Conservation (phyloP, 2,797 vertebrate species). For the Syngnathus acus region DNA sequence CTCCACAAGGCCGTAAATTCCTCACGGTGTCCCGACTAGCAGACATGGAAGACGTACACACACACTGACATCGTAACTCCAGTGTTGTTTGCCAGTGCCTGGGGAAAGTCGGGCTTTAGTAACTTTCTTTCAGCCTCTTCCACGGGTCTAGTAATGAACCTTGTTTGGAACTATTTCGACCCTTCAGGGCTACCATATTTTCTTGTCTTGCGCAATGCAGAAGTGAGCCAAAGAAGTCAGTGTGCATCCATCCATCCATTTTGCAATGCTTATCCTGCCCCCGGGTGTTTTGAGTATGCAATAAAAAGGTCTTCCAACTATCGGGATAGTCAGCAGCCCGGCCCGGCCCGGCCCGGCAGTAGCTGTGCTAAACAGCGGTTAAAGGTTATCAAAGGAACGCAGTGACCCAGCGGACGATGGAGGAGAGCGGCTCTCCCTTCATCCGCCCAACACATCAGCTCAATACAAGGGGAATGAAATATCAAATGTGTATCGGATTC, state of each 20-base stretch:
- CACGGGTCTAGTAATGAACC: background rate
- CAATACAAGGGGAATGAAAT: conserved; percentile 25
- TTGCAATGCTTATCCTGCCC: too few species aligned
- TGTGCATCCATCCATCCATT: background rate
- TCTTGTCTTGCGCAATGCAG: background rate
- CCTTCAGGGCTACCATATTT: background rate
- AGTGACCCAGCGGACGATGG: conserved; percentile 17
- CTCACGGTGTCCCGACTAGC: background rate
- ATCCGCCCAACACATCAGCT: background rate
- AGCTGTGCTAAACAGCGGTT: conserved; percentile 40
- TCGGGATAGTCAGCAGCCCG: conserved; percentile 13
- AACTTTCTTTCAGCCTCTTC: background rate
- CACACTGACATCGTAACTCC: background rate
- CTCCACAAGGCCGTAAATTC: background rate
- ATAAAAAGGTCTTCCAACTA: background rate
- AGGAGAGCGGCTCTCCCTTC: background rate
- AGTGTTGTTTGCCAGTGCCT: background rate
- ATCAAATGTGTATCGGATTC: conserved; percentile 19
- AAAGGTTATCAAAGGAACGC: conserved; percentile 38
- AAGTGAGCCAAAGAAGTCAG: background rate
- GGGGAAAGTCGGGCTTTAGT: background rate
- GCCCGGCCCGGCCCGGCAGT: conserved; percentile 20
- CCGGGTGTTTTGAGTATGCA: background rate
- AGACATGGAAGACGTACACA: background rate
- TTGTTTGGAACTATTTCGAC: background rate